phyloP scores from a whole-genome alignment of 2,888 invertebrate genomes.

The Diogma glabrata region DNA sequence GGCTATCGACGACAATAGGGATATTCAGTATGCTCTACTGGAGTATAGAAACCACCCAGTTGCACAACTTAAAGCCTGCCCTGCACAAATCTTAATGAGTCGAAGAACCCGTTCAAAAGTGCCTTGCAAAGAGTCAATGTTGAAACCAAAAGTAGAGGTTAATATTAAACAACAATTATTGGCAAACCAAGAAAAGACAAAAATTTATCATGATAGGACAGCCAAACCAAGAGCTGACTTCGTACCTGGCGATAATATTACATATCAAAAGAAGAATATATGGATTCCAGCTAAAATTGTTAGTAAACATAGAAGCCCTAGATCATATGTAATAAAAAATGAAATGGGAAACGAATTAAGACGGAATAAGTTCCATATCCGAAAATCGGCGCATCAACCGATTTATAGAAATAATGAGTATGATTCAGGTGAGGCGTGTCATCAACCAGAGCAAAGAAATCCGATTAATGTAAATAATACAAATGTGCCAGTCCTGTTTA shows the following conservation, averaged over 20 bases:
- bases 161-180: neutral
- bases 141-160: neutral
- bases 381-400: neutral
- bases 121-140: neutral
- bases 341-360: neutral
- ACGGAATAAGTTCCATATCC: neutral
- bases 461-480: too few species aligned
- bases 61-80: neutral
- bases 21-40: neutral
- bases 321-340: neutral
- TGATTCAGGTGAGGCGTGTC: neutral
- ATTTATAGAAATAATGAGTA: neutral
- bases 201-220: neutral
- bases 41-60: conserved; percentile 1
- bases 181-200: neutral
- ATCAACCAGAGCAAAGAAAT: neutral
- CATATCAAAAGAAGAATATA: neutral
- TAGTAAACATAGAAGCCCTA: neutral
- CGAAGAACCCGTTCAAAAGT: neutral
- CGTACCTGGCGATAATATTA: neutral
- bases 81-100: neutral
- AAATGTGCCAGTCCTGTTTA: too few species aligned
- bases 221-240: neutral
- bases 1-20: neutral
- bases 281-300: neutral